These are phyloP conservation scores for Tupaia chinensis DNA, from an alignment of 2,113 vertebrate genomes.

Conservation along the genomic window DNA sequence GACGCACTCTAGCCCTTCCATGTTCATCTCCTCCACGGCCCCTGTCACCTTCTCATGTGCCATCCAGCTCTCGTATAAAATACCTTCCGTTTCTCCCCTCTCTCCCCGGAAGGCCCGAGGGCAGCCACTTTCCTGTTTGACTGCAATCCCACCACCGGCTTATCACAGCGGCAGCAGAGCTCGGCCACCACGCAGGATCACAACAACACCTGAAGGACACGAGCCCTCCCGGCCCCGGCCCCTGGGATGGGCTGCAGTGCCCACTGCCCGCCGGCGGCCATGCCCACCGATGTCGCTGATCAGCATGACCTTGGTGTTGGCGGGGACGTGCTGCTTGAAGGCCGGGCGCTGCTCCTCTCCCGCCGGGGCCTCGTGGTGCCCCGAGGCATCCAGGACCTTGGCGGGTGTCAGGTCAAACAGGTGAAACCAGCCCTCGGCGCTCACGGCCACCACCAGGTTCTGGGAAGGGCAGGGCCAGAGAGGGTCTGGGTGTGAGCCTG, in stretches of 20 bases:
- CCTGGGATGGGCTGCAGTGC: neutral
- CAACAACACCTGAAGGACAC: neutral
- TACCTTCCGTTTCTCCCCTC: neutral
- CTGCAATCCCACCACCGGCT: neutral
- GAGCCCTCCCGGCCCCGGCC: neutral
- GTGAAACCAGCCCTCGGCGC: slow-evolving; percentile 98
- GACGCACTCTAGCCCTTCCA: neutral
- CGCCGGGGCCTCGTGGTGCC: slow-evolving; percentile 89
- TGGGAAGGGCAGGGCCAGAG: slow-evolving; percentile 70
- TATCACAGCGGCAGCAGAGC: neutral
- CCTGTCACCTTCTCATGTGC: neutral
- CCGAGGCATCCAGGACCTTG: slow-evolving; percentile 89
- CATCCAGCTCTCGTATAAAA: neutral
- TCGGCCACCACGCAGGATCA: neutral
- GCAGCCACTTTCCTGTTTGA: neutral
- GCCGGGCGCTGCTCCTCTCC: slow-evolving; percentile 94
- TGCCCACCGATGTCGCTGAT: slow-evolving; percentile 96
- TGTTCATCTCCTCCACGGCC: neutral
- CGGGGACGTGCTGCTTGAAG: slow-evolving; percentile 97
- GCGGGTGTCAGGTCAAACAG: slow-evolving; percentile 93
- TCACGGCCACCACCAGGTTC: slow-evolving; percentile 96
- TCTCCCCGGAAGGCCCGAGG: neutral
- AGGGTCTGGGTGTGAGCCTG: neutral
- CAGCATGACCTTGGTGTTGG: slow-evolving; percentile 98
- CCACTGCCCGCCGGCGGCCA: neutral